Evolutionary conservation across 2,888 invertebrate genomes (phyloP).

Genomic region (Caradrina kadenii): DNA sequence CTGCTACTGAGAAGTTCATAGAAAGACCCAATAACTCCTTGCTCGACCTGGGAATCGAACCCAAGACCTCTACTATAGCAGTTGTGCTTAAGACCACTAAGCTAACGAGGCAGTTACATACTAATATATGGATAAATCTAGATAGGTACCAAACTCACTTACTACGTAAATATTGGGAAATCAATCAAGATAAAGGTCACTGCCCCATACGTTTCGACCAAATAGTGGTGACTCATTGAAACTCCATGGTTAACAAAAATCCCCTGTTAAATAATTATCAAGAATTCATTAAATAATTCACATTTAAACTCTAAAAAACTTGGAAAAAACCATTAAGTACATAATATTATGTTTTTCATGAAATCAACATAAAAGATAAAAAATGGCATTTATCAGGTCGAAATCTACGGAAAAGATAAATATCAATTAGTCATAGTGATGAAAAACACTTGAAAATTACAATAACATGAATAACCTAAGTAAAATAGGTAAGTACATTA

Average conservation of each 20-base stretch:
- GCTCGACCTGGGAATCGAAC: no score
- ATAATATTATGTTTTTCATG: background rate
- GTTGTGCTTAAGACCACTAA: no score
- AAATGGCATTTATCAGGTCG: slow-evolving; percentile 2
- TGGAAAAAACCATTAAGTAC: slow-evolving; percentile 14
- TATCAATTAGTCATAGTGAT: slow-evolving; percentile 25
- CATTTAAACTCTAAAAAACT: background rate
- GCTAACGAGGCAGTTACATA: no score
- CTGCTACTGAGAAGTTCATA: no score
- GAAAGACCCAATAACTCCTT: no score
- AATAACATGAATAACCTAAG: slow-evolving; percentile 38
- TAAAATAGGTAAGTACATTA: no score
- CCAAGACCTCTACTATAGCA: no score
- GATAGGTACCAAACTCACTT: no score
- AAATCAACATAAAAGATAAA: background rate
- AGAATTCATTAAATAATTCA: slow-evolving; percentile 6
- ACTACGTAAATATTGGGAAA: background rate
- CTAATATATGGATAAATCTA: no score
- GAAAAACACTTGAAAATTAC: slow-evolving; percentile 45
- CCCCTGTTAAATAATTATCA: slow-evolving; percentile 5
- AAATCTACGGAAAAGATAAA: slow-evolving; percentile 23
- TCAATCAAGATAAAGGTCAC: slow-evolving; percentile 20
- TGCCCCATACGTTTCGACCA: background rate
- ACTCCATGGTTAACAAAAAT: background rate
- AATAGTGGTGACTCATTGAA: slow-evolving; percentile 13